These are phyloP conservation scores for Acrocephalus arundinaceus DNA, from an alignment of 2,113 vertebrate species.

Conservation along the genomic window DNA sequence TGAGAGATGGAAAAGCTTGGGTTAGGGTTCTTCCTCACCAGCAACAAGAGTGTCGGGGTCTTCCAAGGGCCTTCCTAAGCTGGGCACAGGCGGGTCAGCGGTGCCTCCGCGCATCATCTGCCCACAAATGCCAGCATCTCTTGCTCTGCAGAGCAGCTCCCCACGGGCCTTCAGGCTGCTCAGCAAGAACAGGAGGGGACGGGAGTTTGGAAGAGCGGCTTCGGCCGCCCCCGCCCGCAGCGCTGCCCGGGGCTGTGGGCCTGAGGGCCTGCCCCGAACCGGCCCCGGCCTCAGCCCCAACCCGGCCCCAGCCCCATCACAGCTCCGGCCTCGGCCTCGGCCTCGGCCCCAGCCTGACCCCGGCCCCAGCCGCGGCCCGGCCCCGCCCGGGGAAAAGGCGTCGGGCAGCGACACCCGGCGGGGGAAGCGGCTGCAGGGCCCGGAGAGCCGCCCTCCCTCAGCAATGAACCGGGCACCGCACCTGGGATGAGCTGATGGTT, in stretches of 20 bases:
- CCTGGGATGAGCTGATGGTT: accelerated
- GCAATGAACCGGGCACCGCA: accelerated
- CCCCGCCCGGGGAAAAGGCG: not conserved
- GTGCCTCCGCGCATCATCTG: not conserved
- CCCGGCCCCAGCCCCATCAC: too few relatives aligned
- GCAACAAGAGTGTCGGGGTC: accelerated
- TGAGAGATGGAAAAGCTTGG: not conserved
- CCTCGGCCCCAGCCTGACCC: not conserved
- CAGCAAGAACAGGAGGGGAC: accelerated
- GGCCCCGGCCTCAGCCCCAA: too few relatives aligned
- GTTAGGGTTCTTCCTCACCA: not conserved
- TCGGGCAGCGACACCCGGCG: conserved; percentile 26
- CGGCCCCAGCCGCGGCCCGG: accelerated
- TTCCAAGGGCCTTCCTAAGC: not conserved
- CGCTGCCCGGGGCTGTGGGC: too few relatives aligned
- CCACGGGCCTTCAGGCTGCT: accelerated
- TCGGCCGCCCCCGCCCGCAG: not conserved
- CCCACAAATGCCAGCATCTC: accelerated
- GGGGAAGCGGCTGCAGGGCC: not conserved
- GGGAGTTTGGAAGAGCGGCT: accelerated
- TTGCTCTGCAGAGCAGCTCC: accelerated
- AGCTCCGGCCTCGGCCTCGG: too few relatives aligned
- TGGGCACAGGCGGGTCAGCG: not conserved
- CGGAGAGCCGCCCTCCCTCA: not conserved
- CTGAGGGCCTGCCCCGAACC: too few relatives aligned